A percentile compares a stretch with the other conserved stretches of the same genome.
Conservation (phyloP, 2,797 vertebrate genomes). For the Psittacula derbiana region DNA sequence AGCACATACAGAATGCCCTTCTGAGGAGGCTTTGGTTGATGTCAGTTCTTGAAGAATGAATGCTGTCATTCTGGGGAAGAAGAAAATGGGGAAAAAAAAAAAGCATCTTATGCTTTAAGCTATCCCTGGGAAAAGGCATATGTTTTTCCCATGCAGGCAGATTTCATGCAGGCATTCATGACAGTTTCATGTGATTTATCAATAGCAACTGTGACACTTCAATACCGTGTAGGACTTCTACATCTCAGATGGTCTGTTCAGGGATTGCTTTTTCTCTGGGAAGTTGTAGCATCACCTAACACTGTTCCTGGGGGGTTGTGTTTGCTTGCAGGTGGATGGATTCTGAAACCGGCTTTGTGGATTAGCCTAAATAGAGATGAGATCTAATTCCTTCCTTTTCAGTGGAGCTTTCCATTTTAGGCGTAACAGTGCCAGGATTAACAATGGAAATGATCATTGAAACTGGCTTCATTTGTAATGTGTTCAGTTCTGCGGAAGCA, state of each 20-base stretch:
- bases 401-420: not conserved
- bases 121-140: rapidly evolving
- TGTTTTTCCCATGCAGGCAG: not conserved
- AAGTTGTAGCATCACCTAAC: not conserved
- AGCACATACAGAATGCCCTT: not conserved
- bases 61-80: not conserved
- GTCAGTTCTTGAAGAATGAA: not conserved
- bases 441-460: not conserved
- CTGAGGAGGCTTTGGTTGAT: not conserved
- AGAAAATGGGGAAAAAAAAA: not conserved
- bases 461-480: not conserved
- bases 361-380: not conserved
- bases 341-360: not conserved
- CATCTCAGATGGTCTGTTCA: not conserved
- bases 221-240: not conserved
- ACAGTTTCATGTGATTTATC: not conserved
- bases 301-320: rapidly evolving
- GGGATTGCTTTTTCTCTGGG: not conserved
- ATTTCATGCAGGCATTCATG: rapidly evolving
- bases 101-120: not conserved
- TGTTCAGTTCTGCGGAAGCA: not conserved
- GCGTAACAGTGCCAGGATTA: not conserved
- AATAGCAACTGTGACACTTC: not conserved
- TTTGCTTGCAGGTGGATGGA: not conserved
- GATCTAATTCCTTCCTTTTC: not conserved